A percentile compares a stretch with the other conserved stretches of the same genome.
Conservation (phyloP, 2,113 vertebrate species). For the Etheostoma cragini region DNA sequence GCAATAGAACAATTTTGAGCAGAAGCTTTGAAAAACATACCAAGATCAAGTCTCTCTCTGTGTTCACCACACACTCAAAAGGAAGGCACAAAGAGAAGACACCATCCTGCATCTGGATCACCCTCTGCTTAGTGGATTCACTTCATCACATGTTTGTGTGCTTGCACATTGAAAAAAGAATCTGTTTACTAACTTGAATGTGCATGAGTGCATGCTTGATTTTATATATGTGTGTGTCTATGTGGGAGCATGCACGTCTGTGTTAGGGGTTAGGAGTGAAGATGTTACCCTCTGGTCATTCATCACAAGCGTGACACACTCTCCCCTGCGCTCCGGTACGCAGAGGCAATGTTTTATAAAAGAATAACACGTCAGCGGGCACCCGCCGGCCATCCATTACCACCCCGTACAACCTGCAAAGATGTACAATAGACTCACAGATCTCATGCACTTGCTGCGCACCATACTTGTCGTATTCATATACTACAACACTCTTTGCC, state of each 20-base stretch:
- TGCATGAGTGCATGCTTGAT: slow-evolving; percentile 60
- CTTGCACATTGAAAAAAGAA: slow-evolving; percentile 1
- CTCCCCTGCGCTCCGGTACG: slow-evolving; percentile 79
- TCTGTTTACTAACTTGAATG: slow-evolving; percentile 59
- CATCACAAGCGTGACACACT: slow-evolving; percentile 83
- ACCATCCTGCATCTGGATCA: slow-evolving; percentile 54
- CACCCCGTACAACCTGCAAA: slow-evolving; percentile 66
- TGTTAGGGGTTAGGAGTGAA: slow-evolving; percentile 85
- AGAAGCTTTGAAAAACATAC: slow-evolving; percentile 41
- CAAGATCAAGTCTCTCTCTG: slow-evolving; percentile 42
- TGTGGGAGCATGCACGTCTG: slow-evolving; percentile 57
- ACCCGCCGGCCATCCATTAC: slow-evolving; percentile 83
- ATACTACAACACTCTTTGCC: slow-evolving; percentile 22
- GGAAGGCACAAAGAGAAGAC: slow-evolving; percentile 37
- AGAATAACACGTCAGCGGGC: slow-evolving; percentile 86
- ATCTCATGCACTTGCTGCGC: slow-evolving; percentile 29
- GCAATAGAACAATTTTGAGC: slow-evolving; percentile 34
- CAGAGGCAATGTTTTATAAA: slow-evolving; percentile 86
- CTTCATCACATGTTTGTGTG: slow-evolving; percentile 40
- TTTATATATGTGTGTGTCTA: slow-evolving; percentile 44
- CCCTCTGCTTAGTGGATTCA: slow-evolving; percentile 59
- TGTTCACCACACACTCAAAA: slow-evolving; percentile 43
- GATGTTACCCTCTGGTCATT: slow-evolving; percentile 85
- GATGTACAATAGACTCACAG: slow-evolving; percentile 36
- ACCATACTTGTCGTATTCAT: slow-evolving; percentile 31